These are phyloP conservation scores for Penaeus monodon DNA, from an alignment of 2,888 invertebrate species.

Conservation along the genomic window DNA sequence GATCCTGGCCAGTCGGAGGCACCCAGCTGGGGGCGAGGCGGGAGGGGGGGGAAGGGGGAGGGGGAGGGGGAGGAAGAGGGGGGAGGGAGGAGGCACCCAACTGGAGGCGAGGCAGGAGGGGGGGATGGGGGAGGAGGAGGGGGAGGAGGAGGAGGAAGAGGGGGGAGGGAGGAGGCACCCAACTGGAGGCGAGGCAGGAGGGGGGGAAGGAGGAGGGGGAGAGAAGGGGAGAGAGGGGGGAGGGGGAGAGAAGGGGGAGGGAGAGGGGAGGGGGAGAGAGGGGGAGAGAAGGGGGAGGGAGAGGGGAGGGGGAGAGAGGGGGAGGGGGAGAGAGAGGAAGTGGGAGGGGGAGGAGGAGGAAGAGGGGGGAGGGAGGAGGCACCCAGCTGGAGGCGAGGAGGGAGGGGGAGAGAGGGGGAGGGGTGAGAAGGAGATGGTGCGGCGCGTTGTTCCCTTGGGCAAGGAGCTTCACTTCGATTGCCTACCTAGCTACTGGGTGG, in stretches of 20 bases:
- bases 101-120: background rate
- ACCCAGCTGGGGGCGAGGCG: background rate
- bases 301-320: background rate
- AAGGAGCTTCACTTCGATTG: too few relatives aligned
- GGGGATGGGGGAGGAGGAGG: background rate
- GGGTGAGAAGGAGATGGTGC: too few relatives aligned
- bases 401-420: too few relatives aligned
- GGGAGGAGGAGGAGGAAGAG: background rate
- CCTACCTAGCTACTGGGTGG: too few relatives aligned
- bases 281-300: background rate
- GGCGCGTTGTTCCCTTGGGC: too few relatives aligned
- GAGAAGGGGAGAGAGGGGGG: background rate
- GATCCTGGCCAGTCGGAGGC: too few relatives aligned
- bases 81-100: background rate
- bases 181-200: background rate
- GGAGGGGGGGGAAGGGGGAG: background rate
- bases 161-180: background rate
- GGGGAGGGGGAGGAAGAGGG: background rate
- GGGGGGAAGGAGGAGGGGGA: background rate
- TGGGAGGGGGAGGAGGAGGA: too few relatives aligned
- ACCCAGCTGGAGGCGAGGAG: too few relatives aligned
- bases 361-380: too few relatives aligned
- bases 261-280: background rate
- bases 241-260: constrained; percentile 1
- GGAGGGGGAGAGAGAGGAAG: too few relatives aligned